These are phyloP conservation scores for Hippocampus mohnikei DNA, from an alignment of 2,113 vertebrate genomes.

Conservation along the genomic window DNA sequence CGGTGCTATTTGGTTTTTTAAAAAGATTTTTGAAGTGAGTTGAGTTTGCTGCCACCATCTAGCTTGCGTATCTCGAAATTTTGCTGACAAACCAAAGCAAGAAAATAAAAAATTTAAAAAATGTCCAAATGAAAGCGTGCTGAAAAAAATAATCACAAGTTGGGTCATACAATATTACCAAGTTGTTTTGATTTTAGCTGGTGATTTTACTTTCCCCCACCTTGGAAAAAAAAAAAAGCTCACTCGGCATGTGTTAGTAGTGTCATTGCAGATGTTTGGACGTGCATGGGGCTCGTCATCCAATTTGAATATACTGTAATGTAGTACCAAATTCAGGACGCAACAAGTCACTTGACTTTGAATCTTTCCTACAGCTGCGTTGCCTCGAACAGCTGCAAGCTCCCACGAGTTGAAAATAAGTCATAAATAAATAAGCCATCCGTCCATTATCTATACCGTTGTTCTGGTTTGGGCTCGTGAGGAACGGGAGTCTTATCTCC, in stretches of 20 bases:
- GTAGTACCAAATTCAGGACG: neutral
- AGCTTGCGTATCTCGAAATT: no score
- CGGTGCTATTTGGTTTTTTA: neutral
- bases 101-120: no score
- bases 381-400: constrained; percentile 19
- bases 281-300: neutral
- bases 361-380: constrained; percentile 9
- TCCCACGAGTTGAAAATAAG: neutral
- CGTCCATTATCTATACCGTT: neutral
- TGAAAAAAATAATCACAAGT: neutral
- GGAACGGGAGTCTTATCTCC: neutral
- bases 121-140: no score
- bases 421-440: neutral
- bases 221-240: neutral
- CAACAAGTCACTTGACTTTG: neutral
- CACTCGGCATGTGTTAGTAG: no score
- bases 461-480: neutral
- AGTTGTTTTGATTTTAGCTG: neutral
- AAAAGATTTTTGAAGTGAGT: no score
- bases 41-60: no score
- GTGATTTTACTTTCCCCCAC: neutral
- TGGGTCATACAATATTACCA: no score
- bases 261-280: neutral
- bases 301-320: neutral
- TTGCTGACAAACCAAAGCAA: no score